phyloP scores from a whole-genome alignment of 1,140 invertebrate genomes.

The Lordiphosa clarofinis region DNA sequence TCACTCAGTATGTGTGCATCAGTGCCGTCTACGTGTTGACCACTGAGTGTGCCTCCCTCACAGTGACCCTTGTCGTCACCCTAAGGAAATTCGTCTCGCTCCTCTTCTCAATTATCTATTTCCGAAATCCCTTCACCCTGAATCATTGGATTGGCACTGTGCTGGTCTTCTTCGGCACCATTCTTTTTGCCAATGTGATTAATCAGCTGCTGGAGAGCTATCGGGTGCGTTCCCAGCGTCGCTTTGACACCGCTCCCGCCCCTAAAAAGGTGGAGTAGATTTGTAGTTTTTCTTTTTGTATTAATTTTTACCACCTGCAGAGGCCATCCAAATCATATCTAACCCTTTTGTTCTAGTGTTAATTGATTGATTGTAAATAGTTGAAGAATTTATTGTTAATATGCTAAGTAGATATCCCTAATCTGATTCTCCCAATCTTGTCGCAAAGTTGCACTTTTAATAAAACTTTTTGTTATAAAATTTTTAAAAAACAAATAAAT shows the following conservation, averaged over 20 bases:
- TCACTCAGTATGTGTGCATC: slow-evolving; percentile 98
- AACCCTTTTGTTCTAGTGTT: slow-evolving; percentile 5
- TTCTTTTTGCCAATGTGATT: slow-evolving; percentile 86
- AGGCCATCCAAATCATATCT: slow-evolving; percentile 30
- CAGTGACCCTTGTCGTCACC: slow-evolving; percentile 97
- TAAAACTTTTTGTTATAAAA: no score
- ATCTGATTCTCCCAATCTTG: no score
- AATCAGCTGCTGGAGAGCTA: slow-evolving; percentile 58
- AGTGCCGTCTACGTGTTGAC: slow-evolving; percentile 96
- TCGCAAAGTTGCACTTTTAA: no score
- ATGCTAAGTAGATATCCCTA: neutral
- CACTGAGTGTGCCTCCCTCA: slow-evolving; percentile 95
- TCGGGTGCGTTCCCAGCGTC: slow-evolving; percentile 20
- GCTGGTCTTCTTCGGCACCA: slow-evolving; percentile 94
- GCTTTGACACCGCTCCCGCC: slow-evolving; percentile 21
- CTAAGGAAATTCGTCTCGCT: slow-evolving; percentile 97
- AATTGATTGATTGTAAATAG: slow-evolving; percentile 8
- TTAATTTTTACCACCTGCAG: slow-evolving; percentile 25
- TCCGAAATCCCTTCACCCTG: slow-evolving; percentile 95
- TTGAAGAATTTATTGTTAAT: slow-evolving; percentile 6
- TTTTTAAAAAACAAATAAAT: no score
- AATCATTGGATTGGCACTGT: slow-evolving; percentile 95
- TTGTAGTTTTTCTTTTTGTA: neutral
- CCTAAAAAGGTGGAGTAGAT: slow-evolving; percentile 46
- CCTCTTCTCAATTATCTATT: slow-evolving; percentile 97